phyloP scores from a whole-genome alignment of 2,113 vertebrate genomes.

The Takifugu bimaculatus region DNA sequence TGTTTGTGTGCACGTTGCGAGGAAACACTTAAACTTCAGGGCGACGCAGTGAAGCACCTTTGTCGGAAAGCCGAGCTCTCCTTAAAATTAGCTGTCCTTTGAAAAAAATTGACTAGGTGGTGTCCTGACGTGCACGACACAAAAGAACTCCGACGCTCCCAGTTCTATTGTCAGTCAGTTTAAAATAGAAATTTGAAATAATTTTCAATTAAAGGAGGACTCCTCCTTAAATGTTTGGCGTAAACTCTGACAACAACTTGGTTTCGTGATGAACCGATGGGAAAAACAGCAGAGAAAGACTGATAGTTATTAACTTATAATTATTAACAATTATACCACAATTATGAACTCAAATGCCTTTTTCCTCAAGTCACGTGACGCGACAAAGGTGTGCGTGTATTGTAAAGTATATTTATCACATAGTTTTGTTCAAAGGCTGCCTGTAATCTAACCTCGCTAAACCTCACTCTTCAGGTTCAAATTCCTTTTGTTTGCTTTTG shows the following conservation, averaged over 20 bases:
- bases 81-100: not conserved
- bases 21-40: too few relatives aligned
- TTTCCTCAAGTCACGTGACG: conserved; percentile 46
- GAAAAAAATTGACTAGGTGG: conserved; percentile 11
- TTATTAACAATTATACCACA: too few relatives aligned
- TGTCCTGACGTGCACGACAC: not conserved
- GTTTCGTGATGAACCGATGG: too few relatives aligned
- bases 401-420: conserved; percentile 52
- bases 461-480: conserved; percentile 62
- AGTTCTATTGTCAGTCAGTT: conserved; percentile 11
- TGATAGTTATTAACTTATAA: too few relatives aligned
- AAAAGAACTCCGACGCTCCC: conserved; percentile 16
- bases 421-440: conserved; percentile 35
- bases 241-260: too few relatives aligned
- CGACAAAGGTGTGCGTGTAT: conserved; percentile 57
- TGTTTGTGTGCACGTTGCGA: too few relatives aligned
- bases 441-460: conserved; percentile 49
- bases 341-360: conserved; percentile 8
- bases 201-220: conserved; percentile 21
- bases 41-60: not conserved
- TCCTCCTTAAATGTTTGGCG: conserved; percentile 12
- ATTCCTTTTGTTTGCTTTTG: conserved; percentile 32
- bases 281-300: too few relatives aligned
- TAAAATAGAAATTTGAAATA: conserved; percentile 25
- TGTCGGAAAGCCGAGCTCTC: not conserved